Percentiles rank a stretch among this genome's conserved stretches.
Evolutionary conservation across 1,140 invertebrate species (phyloP).

Genomic region (Anastrepha obliqua): DNA sequence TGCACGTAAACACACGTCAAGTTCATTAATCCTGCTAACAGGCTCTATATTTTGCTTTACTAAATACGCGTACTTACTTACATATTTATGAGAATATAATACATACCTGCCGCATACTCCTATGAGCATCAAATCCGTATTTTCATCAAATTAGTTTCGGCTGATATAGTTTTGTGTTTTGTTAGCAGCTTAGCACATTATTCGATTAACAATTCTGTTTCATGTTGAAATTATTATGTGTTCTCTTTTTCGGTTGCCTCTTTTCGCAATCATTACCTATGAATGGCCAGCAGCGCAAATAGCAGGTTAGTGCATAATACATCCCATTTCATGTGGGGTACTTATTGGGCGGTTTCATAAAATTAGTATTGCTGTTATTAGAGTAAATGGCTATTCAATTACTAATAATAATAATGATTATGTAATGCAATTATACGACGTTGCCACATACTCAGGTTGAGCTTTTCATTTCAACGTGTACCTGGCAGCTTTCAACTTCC

Average conservation of each 20-base stretch:
- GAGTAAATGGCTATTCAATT: conserved; percentile 3
- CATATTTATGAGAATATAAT: too few relatives aligned
- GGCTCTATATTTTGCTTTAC: too few relatives aligned
- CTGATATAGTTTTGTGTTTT: neutral
- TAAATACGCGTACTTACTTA: too few relatives aligned
- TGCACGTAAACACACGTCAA: too few relatives aligned
- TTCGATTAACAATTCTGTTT: neutral
- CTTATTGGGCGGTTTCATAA: neutral
- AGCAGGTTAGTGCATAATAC: neutral
- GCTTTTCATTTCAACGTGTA: too few relatives aligned
- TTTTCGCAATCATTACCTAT: neutral
- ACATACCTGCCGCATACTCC: neutral
- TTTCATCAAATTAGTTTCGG: too few relatives aligned
- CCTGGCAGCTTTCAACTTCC: too few relatives aligned
- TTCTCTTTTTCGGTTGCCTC: neutral
- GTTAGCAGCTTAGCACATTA: conserved; percentile 8
- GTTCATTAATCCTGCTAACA: too few relatives aligned
- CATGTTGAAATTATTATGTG: neutral
- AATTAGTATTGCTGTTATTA: neutral
- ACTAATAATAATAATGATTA: conserved; percentile 19
- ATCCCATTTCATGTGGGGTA: neutral
- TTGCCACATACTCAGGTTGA: too few relatives aligned
- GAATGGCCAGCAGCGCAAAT: neutral
- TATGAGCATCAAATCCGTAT: neutral
- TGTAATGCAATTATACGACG: neutral